Evolutionary conservation across 2,888 invertebrate genomes (phyloP).

Genomic region (Strigamia transsilvanica): DNA sequence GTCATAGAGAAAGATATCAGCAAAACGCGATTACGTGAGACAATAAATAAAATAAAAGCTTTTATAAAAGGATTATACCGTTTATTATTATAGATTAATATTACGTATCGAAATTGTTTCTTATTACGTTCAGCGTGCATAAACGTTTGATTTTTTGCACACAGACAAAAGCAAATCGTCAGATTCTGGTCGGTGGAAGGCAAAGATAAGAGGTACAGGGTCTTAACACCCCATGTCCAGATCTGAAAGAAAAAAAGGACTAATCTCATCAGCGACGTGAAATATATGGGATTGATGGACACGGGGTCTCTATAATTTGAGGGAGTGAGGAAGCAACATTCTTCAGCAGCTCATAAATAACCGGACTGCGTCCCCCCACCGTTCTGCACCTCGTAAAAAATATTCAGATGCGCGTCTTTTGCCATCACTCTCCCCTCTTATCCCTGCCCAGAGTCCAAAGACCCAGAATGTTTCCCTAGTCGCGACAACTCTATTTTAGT

Average conservation of each 20-base stretch:
- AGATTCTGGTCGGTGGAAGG: background rate
- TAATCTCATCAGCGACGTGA: conserved; percentile 53
- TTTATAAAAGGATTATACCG: background rate
- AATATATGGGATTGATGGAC: conserved; percentile 52
- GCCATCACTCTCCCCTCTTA: conserved; percentile 17
- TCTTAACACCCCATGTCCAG: conserved; percentile 38
- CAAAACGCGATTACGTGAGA: background rate
- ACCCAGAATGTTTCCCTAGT: conserved; percentile 5
- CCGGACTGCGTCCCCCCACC: conserved; percentile 46
- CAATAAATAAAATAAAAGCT: conserved; percentile 35
- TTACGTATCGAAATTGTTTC: background rate
- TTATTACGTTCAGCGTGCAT: background rate
- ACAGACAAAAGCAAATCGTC: background rate
- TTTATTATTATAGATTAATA: background rate
- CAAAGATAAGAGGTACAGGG: conserved; percentile 41
- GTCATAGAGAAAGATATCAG: conserved; percentile 34
- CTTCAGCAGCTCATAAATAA: conserved; percentile 54
- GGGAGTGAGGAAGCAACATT: conserved; percentile 54
- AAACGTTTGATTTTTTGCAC: background rate
- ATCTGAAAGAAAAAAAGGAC: conserved; percentile 17
- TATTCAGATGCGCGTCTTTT: conserved; percentile 39
- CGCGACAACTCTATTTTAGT: conserved; percentile 48
- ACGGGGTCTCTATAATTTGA: conserved; percentile 53
- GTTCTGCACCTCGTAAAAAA: conserved; percentile 48
- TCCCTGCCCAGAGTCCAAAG: conserved; percentile 18